These are phyloP conservation scores for Dinomys branickii DNA, from an alignment of 2,113 vertebrate species.

Conservation along the genomic window DNA sequence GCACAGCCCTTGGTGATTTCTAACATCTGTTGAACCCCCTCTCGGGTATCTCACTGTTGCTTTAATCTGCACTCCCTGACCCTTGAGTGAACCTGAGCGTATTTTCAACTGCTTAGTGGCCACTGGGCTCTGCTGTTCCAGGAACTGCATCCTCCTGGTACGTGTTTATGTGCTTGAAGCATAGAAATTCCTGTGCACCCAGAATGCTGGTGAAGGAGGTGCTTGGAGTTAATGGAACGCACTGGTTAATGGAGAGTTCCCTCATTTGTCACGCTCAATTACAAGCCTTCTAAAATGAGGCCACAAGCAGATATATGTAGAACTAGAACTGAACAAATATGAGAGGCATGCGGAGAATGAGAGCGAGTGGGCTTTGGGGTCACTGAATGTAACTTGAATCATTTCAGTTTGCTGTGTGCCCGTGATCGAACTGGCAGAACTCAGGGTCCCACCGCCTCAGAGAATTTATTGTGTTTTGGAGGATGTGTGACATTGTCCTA, in stretches of 20 bases:
- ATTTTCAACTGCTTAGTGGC: neutral
- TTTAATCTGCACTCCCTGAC: neutral
- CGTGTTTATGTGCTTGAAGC: neutral
- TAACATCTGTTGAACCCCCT: neutral
- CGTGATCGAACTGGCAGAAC: neutral
- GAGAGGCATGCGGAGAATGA: neutral
- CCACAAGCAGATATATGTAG: neutral
- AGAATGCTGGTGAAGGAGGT: neutral
- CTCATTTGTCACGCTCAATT: slow-evolving; percentile 4
- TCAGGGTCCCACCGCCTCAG: neutral
- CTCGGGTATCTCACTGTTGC: neutral
- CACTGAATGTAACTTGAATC: neutral
- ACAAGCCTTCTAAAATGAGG: slow-evolving; percentile 10
- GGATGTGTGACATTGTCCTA: neutral
- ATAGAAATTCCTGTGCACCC: neutral
- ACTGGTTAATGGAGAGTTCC: neutral
- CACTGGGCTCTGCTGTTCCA: neutral
- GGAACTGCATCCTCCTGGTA: neutral
- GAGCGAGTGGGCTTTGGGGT: neutral
- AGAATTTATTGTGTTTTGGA: neutral
- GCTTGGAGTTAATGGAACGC: neutral
- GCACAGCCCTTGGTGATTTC: neutral
- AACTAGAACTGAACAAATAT: neutral
- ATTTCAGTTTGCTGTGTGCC: neutral
- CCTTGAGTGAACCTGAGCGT: neutral